Evolutionary conservation across 2,113 vertebrate species (phyloP).

Genomic region (Rhabdomys dilectus): DNA sequence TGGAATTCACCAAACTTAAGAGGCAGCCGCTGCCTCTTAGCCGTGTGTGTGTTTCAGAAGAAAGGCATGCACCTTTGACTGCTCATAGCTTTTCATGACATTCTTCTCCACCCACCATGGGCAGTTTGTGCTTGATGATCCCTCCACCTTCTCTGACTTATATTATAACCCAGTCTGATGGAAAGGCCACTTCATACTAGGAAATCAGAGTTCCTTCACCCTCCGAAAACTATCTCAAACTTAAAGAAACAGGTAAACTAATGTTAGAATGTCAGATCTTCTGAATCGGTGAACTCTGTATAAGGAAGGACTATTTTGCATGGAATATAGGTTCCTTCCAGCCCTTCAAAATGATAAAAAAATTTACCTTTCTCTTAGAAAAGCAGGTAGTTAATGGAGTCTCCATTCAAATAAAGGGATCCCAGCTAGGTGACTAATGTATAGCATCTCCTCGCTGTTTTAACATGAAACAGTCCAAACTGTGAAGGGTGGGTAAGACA

Average conservation of each 20-base stretch:
- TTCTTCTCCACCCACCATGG: not conserved
- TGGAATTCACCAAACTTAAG: conserved; percentile 13
- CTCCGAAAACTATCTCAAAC: not conserved
- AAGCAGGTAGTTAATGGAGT: not conserved
- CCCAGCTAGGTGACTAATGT: not conserved
- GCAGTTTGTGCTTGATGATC: not conserved
- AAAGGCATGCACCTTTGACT: not conserved
- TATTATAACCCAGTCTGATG: not conserved
- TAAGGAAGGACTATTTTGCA: not conserved
- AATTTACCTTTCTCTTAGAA: not conserved
- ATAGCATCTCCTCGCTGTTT: not conserved
- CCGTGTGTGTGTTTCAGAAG: not conserved
- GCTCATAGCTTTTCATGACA: not conserved
- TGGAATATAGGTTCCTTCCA: not conserved
- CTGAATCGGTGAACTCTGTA: not conserved
- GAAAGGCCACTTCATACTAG: conserved; percentile 20
- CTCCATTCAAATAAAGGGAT: conserved; percentile 35
- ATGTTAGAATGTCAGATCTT: conserved; percentile 10
- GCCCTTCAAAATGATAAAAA: conserved; percentile 2
- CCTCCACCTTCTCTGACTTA: not conserved
- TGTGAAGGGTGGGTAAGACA: not conserved
- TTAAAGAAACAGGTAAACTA: not conserved
- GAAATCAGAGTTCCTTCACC: conserved; percentile 14
- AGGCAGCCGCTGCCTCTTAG: not conserved
- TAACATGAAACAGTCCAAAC: conserved; percentile 35